Evolutionary conservation across 2,888 invertebrate genomes (phyloP).

Genomic region (Thalpophila matura): DNA sequence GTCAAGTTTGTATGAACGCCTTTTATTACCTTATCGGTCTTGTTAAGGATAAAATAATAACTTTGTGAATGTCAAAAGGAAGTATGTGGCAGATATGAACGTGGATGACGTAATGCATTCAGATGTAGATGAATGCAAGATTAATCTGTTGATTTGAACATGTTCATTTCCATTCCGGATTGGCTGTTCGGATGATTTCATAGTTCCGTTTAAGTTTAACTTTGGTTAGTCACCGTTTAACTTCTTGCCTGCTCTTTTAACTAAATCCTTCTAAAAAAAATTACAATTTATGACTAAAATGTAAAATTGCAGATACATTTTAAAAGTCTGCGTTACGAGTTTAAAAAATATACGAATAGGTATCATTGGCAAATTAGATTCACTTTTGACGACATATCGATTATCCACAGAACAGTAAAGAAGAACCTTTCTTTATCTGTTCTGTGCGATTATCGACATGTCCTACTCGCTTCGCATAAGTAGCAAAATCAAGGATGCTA

Average conservation of each 20-base stretch:
- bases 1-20: conserved; percentile 55
- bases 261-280: too few relatives aligned
- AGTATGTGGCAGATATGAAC: conserved; percentile 5
- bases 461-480: too few relatives aligned
- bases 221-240: conserved; percentile 23
- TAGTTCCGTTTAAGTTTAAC: conserved; percentile 7
- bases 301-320: too few relatives aligned
- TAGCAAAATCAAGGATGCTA: too few relatives aligned
- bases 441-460: too few relatives aligned
- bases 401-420: too few relatives aligned
- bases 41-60: conserved; percentile 36
- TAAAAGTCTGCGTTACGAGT: too few relatives aligned
- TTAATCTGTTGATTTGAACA: conserved; percentile 17
- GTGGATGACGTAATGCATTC: conserved; percentile 33
- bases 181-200: conserved; percentile 43
- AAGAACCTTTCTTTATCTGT: too few relatives aligned
- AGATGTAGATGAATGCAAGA: conserved; percentile 29
- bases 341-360: too few relatives aligned
- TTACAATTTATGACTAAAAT: too few relatives aligned
- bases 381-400: too few relatives aligned
- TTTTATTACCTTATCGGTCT: conserved; percentile 50
- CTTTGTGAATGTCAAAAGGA: conserved; percentile 34
- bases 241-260: neutral
- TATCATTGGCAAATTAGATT: too few relatives aligned
- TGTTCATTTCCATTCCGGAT: conserved; percentile 34